Evolutionary conservation across 2,888 invertebrate genomes (phyloP), one percentile per base, ranked within the genome.

Genomic region (Girardia tigrina): DNA sequence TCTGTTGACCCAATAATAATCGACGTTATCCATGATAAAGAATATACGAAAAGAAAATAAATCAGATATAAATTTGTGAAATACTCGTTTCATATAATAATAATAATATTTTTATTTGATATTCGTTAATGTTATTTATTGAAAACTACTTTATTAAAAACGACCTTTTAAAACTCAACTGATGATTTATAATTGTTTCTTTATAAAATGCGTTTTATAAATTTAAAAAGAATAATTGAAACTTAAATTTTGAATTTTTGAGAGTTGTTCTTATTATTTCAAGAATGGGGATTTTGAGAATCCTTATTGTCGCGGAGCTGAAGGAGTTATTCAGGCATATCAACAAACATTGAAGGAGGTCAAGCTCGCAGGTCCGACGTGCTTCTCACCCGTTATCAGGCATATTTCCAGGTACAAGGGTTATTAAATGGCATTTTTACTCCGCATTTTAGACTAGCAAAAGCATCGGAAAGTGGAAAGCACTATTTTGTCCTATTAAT

Each of bases 281-380:
- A 80, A 86, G 83, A 88, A 87, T 81, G 83, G 87, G 78, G 83
- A 86, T 78, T 83, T 85, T 0, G 81, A 82, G 28, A 86, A 86
- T 80, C 87, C 88, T 0, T 87, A 85, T 79, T 84, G 83, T 75
- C 76, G 79, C 27, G 83, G 83, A 16, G 79, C 82, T 23, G 79
- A 79, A 8, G 83, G 83, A 26, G 80, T 84, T n/a, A 75, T 83
- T 72, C 79, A 81, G 23, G 81, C 83, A 16, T 84, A 84, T 77
- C 79, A 82, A 76, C 77, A 78, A 70, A 79, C 82, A n/a, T 78
- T 84, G 4, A 78, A 79, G 28, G 78, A 78, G 70, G 82, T 83
- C 14, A 81, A 83, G 77, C 79, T 83, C 26, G 82, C 82, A 76
- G 83, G 83, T 71, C 84, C 84, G 36, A 84, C 83, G 26, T 83